Evolutionary conservation across 2,888 invertebrate species (phyloP).

Genomic region (Epinotia ramella): DNA sequence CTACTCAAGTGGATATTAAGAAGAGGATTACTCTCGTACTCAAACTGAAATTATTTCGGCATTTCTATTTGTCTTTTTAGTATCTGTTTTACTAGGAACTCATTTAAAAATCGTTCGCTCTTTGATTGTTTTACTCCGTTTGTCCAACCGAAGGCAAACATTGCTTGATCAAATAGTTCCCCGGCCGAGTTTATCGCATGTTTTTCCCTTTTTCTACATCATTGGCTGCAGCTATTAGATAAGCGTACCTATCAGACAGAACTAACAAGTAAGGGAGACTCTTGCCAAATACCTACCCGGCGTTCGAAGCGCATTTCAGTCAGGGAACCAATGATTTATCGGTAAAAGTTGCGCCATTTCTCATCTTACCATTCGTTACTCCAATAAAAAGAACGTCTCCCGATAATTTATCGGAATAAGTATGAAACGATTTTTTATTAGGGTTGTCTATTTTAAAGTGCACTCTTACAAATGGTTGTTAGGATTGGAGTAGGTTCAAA

Average conservation of each 20-base stretch:
- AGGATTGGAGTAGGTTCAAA: slow-evolving; percentile 54
- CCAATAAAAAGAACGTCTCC: slow-evolving; percentile 83
- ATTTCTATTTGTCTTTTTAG: slow-evolving; percentile 22
- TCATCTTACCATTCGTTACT: slow-evolving; percentile 84
- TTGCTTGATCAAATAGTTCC: slow-evolving; percentile 37
- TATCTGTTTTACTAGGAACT: slow-evolving; percentile 32
- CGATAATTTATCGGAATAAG: slow-evolving; percentile 78
- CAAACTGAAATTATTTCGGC: slow-evolving; percentile 21
- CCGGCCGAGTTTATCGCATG: slow-evolving; percentile 43
- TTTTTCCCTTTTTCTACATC: slow-evolving; percentile 59
- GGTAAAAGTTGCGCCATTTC: slow-evolving; percentile 81
- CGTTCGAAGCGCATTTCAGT: slow-evolving; percentile 70
- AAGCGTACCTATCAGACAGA: slow-evolving; percentile 66
- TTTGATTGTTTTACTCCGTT: slow-evolving; percentile 39
- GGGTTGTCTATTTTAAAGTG: slow-evolving; percentile 74
- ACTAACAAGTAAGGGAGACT: slow-evolving; percentile 71
- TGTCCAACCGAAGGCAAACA: slow-evolving; percentile 39
- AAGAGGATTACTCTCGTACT: slow-evolving; percentile 18
- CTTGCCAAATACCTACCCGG: slow-evolving; percentile 75
- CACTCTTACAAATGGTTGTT: slow-evolving; percentile 68
- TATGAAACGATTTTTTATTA: slow-evolving; percentile 78
- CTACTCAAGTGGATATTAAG: slow-evolving; percentile 19
- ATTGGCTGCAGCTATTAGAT: slow-evolving; percentile 70
- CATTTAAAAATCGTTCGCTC: slow-evolving; percentile 35
- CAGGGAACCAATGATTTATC: slow-evolving; percentile 80